Evolutionary conservation across 2,797 vertebrate genomes (phyloP), one percentile per base, ranked within the genome.

Genomic region (Cichlasoma orientale): DNA sequence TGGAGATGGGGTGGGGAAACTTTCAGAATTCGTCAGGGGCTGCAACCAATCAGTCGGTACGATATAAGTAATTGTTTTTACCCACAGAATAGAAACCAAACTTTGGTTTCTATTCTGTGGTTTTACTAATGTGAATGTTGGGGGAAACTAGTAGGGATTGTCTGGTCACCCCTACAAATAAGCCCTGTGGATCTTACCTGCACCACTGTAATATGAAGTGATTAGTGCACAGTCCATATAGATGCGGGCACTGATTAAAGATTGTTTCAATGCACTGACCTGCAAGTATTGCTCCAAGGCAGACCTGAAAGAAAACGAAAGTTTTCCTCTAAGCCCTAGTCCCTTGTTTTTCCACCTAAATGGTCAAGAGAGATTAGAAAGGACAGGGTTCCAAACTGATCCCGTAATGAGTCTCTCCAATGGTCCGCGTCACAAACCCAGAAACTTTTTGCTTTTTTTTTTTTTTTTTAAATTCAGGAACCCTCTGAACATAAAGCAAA

Each of bases 381-480:
- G 61, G 54, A 21, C 3, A 11, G 16, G 71, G 47, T 13, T 52
- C 13, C 36, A 63, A 27, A 27, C 19, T 85, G 80, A 86, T 91
- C 87, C 86, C 77, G 31, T 56, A 27, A 57, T 55, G 10, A 23
- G 25, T 41, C 80, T 66, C 61, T 78, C 70, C 31, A 53, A 50
- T 91, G 92, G 91, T 92, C 92, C 91, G 83, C 77, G 6, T 75
- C 83, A 57, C 54, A 21, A 69, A 81, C n/a, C 33, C 58, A 74
- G 82, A 25, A 41, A 7, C 68, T 44, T n/a, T 12, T 44, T 68
- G 66, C 1, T 54, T 75, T 75, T 36, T 3, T 9, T 27, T 27
- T 47, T 41, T 1, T 41, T 41, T 41, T 41, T 38, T 38, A 38
- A 41, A 55, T 21, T 58, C 33, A 7, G 25, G 74, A 69, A 23